These are phyloP conservation scores for Drosophila sulfurigaster DNA, from an alignment of 1,140 invertebrate species.

Conservation along the genomic window DNA sequence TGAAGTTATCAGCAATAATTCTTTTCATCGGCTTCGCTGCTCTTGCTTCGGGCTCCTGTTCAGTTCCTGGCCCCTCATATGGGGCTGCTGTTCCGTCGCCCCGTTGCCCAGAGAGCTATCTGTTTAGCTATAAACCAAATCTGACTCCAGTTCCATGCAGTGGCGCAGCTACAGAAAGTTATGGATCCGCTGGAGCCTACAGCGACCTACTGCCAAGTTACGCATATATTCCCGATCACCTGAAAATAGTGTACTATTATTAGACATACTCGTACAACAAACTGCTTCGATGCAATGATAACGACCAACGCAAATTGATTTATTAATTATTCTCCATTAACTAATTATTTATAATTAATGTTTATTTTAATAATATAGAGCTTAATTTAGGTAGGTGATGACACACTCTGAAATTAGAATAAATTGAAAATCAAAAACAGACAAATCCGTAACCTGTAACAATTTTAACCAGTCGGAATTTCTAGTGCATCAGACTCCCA, in stretches of 20 bases:
- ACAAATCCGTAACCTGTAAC: too few species aligned
- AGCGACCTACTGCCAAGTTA: slow-evolving; percentile 60
- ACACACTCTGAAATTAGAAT: slow-evolving; percentile 35
- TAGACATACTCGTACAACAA: background rate
- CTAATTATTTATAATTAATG: slow-evolving; percentile 6
- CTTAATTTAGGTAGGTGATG: slow-evolving; percentile 43
- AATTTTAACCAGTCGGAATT: too few species aligned
- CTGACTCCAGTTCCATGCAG: slow-evolving; percentile 64
- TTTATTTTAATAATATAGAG: background rate
- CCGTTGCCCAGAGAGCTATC: slow-evolving; percentile 72
- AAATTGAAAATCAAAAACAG: background rate
- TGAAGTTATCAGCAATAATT: slow-evolving; percentile 45
- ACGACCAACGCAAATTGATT: slow-evolving; percentile 14
- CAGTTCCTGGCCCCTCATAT: slow-evolving; percentile 1
- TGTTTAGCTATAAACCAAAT: slow-evolving; percentile 77
- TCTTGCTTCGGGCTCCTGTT: slow-evolving; percentile 10
- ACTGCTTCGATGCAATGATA: background rate
- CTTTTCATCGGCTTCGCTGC: slow-evolving; percentile 35
- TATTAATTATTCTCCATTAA: background rate
- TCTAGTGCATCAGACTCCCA: too few species aligned
- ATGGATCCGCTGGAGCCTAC: slow-evolving; percentile 69
- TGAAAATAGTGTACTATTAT: background rate
- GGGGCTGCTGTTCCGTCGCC: slow-evolving; percentile 47
- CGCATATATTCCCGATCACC: background rate
- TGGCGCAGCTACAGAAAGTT: slow-evolving; percentile 42